A percentile compares a stretch with the other conserved stretches of the same genome.
Conservation (phyloP, 2,888 invertebrate genomes). For the Hypomecis punctinalis region DNA sequence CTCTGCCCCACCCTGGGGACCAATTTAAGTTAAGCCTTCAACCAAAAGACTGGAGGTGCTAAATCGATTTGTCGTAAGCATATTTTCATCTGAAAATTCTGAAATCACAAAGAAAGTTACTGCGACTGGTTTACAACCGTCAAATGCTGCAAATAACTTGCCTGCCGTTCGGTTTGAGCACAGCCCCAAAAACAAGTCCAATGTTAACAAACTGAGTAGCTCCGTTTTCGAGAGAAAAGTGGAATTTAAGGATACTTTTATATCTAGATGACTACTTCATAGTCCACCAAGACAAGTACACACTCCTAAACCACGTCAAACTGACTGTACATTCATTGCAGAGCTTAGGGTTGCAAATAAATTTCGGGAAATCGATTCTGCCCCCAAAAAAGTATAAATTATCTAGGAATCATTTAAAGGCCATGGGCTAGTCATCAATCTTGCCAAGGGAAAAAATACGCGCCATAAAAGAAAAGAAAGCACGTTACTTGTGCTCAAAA, state of each 20-base stretch:
- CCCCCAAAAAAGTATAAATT: not conserved
- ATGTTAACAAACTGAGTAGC: not conserved
- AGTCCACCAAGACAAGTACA: not conserved
- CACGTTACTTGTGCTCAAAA: not conserved
- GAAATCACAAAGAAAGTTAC: not conserved
- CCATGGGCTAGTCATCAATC: not conserved
- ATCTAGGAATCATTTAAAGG: not conserved
- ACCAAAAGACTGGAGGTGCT: not conserved
- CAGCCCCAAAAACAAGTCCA: not conserved
- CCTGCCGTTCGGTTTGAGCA: not conserved
- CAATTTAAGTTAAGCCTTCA: too few species aligned
- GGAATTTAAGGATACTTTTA: not conserved
- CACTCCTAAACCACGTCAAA: not conserved
- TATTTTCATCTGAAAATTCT: not conserved
- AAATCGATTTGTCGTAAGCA: not conserved
- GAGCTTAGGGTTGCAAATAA: not conserved
- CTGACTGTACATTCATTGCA: not conserved
- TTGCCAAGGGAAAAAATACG: not conserved
- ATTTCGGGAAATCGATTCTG: not conserved
- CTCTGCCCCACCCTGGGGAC: too few species aligned
- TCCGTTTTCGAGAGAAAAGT: not conserved
- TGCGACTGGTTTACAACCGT: not conserved
- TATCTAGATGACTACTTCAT: not conserved
- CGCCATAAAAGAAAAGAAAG: not conserved
- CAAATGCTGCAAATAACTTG: not conserved